phyloP scores from a whole-genome alignment of 1,140 invertebrate species.

The Wiebesia pumilae region DNA sequence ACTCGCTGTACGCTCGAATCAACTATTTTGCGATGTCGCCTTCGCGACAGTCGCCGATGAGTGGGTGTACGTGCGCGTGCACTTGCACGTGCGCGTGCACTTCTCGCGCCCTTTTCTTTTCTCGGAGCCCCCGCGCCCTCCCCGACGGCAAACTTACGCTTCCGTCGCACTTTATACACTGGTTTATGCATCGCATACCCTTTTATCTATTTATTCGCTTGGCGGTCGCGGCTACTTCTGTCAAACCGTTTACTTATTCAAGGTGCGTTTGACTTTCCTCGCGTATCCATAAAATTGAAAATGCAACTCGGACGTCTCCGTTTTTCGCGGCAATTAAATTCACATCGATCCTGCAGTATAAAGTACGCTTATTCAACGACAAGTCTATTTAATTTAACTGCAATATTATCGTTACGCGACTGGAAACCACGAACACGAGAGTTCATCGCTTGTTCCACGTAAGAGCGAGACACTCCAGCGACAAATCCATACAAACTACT shows the following conservation, averaged over 20 bases:
- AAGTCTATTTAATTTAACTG: too few relatives aligned
- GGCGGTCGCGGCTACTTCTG: neutral
- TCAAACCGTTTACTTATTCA: neutral
- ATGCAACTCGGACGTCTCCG: too few relatives aligned
- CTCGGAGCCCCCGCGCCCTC: neutral
- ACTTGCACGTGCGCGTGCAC: neutral
- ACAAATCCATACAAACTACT: too few relatives aligned
- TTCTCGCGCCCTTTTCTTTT: neutral
- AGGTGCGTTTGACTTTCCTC: neutral
- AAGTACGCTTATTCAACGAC: neutral
- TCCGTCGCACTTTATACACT: neutral
- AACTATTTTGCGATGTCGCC: neutral
- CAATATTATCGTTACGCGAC: too few relatives aligned
- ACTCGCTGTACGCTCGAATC: constrained; percentile 37
- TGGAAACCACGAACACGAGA: neutral
- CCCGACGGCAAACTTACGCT: neutral
- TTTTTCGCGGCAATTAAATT: neutral
- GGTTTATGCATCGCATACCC: neutral
- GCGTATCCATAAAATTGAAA: neutral
- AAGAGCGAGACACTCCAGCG: neutral
- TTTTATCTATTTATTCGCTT: constrained; percentile 7
- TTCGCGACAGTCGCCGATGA: neutral
- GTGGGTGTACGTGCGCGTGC: neutral
- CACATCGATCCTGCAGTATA: neutral
- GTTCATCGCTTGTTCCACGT: neutral